Base-by-base conservation (phyloP, 2,888 invertebrate species). In the Odontocerum albicorne region DNA sequence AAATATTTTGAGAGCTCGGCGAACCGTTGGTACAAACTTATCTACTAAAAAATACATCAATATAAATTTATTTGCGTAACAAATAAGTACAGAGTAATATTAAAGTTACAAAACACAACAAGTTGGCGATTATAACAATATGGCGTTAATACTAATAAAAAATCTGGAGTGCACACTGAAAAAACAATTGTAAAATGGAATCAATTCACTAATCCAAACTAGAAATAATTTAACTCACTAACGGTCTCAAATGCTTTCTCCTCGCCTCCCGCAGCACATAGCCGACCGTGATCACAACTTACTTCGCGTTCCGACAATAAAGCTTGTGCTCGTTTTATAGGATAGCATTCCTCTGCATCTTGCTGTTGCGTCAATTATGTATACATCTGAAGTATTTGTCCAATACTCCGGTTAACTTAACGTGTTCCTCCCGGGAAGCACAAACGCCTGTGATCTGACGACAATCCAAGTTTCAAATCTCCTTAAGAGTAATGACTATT, bases 121-220 rank as follows among this genome's bases (percentile, higher is more conserved):
- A 56, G 33, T 45, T 33, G 49, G 40, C 38, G 22, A 36, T 27
- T 44, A 43, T 33, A 54, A 39, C 35, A 51, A 31, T 38, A 54
- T 55, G 55, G 49, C 55, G n/a, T 35, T 49, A 47, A 44, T 44
- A 27, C 15, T 52, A 17, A 27, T 52, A 50, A 20, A 50, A 21
- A 31, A 21, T 36, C 33, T 52, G 33, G 8, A 46, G 46, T 46
- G 42, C 42, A 47, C 20, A 49, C 31, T 49, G 33, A 47, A 42
- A 54, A 54, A 54, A 54, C 51, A 46, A 46, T 40, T 49, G 52
- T 44, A 55, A 42, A 55, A 55, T 59, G 55, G 59, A 59, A 59
- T 55, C 21, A 50, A 36, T 47, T 47, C 31, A 31, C 45, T 54
- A 47, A 27, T 20, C 38, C 49, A 31, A 44, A 21, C 42, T 44